Evolutionary conservation across 2,888 invertebrate species (phyloP).

Genomic region (Agrotis clavis): DNA sequence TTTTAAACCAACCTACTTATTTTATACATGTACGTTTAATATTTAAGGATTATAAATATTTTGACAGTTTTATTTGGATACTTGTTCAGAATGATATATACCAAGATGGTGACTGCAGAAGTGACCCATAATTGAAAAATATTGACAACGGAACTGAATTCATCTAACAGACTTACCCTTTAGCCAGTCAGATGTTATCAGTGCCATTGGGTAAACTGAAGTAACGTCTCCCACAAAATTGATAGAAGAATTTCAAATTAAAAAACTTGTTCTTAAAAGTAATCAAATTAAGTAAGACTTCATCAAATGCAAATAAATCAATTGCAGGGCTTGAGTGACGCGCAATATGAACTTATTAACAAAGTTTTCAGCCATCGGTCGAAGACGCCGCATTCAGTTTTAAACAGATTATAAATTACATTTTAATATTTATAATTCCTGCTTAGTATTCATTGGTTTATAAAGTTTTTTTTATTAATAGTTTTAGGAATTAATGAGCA

Average conservation of each 20-base stretch:
- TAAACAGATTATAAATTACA: conserved; percentile 68
- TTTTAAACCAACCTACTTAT: conserved; percentile 8
- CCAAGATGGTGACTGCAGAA: no score
- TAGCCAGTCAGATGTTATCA: no score
- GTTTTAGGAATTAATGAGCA: background rate
- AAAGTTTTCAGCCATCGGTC: conserved; percentile 73
- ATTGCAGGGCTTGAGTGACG: conserved; percentile 56
- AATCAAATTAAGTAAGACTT: conserved; percentile 45
- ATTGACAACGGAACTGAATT: no score
- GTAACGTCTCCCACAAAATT: no score
- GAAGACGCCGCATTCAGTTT: conserved; percentile 57
- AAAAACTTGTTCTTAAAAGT: conserved; percentile 36
- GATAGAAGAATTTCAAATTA: conserved; percentile 20
- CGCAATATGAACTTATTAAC: conserved; percentile 77
- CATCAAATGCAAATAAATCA: conserved; percentile 45
- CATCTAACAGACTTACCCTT: no score
- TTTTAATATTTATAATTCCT: conserved; percentile 69
- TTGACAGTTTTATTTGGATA: no score
- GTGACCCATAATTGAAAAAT: no score
- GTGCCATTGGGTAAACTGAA: no score
- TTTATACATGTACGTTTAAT: no score
- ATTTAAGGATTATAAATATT: no score
- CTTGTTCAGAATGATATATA: no score
- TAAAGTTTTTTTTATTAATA: conserved; percentile 22
- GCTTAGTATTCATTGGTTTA: conserved; percentile 20